A percentile compares a stretch with the other conserved stretches of the same genome.
phyloP scores from a whole-genome alignment of 1,140 invertebrate genomes.

The Paramacrobiotus metropolitanus region DNA sequence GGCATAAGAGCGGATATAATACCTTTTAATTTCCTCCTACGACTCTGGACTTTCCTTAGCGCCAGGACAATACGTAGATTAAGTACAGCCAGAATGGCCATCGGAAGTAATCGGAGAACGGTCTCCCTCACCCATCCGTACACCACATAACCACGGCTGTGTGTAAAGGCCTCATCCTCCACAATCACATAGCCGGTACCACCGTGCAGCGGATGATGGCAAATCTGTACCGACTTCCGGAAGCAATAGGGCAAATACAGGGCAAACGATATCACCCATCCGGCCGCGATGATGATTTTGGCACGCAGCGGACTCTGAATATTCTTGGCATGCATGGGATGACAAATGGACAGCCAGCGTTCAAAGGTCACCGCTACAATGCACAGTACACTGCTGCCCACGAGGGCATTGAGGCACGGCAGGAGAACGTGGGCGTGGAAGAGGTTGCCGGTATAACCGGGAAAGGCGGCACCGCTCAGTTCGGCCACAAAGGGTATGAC shows the following conservation, averaged over 20 bases:
- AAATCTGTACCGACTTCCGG: conserved; percentile 16
- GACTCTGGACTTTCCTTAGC: conserved; percentile 29
- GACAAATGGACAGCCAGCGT: conserved; percentile 23
- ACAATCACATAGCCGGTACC: conserved; percentile 13
- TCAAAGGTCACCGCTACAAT: conserved; percentile 26
- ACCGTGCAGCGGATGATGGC: conserved; percentile 7
- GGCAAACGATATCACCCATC: conserved; percentile 19
- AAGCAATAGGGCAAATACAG: conserved; percentile 21
- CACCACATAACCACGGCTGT: conserved; percentile 13
- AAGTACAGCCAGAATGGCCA: conserved; percentile 36
- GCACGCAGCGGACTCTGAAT: conserved; percentile 21
- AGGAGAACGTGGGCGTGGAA: conserved; percentile 47
- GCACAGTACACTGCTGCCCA: conserved; percentile 28
- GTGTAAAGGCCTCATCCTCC: conserved; percentile 15
- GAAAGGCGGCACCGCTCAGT: conserved; percentile 9
- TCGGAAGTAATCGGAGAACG: conserved; percentile 28
- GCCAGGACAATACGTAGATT: conserved; percentile 44
- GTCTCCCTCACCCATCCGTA: conserved; percentile 19
- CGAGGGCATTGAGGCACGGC: conserved; percentile 43
- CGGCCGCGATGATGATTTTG: conserved; percentile 17
- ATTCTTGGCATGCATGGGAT: conserved; percentile 21
- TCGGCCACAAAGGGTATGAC: conserved; percentile 12
- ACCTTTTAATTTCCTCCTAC: not conserved
- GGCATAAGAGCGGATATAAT: too few relatives aligned
- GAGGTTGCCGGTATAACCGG: conserved; percentile 30